phyloP scores from a whole-genome alignment of 2,113 vertebrate genomes.

The Eulacestoma nigropectus region DNA sequence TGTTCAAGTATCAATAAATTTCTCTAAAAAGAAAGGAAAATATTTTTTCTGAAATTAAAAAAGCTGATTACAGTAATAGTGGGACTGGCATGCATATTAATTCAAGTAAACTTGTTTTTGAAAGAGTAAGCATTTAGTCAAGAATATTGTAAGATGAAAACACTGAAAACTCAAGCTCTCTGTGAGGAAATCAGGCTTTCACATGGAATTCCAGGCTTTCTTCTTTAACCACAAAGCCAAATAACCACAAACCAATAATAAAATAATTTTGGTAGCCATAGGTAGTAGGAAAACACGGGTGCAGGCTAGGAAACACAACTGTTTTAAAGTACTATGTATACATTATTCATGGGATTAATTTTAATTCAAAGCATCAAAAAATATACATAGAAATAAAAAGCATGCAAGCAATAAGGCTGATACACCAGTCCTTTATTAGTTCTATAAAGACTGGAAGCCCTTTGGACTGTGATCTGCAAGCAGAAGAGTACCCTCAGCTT shows the following conservation, averaged over 20 bases:
- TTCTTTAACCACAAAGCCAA: neutral
- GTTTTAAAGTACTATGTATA: neutral
- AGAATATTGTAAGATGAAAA: neutral
- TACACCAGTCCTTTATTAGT: conserved; percentile 12
- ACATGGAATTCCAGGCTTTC: neutral
- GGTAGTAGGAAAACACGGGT: neutral
- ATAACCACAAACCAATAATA: neutral
- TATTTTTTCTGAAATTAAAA: neutral
- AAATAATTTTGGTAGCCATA: neutral
- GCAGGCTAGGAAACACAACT: neutral
- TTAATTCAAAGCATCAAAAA: neutral
- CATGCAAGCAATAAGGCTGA: neutral
- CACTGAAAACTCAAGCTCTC: neutral
- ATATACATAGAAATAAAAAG: neutral
- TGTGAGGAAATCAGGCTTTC: neutral
- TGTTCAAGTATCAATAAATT: conserved; percentile 22
- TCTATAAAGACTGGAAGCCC: neutral
- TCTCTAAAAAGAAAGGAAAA: conserved; percentile 7
- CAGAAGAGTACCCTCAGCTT: neutral
- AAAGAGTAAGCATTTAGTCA: neutral
- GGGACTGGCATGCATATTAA: neutral
- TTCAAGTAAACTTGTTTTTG: neutral
- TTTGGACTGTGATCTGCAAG: neutral
- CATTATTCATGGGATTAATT: neutral
- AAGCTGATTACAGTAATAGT: neutral